These are phyloP conservation scores for Pseudolaguvia tuberculata DNA, from an alignment of 2,113 vertebrate species.

Conservation along the genomic window DNA sequence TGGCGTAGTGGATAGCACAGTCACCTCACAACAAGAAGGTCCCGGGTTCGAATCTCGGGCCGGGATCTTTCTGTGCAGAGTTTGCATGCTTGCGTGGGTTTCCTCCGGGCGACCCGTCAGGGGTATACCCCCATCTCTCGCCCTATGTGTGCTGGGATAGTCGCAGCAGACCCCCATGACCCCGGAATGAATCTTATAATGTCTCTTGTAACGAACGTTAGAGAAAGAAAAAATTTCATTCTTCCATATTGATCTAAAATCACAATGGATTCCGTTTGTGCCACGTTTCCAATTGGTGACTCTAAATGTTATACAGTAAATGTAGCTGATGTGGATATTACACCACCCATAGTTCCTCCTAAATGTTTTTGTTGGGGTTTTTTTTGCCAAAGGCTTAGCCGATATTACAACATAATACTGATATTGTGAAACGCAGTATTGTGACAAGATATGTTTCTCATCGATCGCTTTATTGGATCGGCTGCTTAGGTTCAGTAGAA, in stretches of 20 bases:
- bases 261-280: constrained; percentile 7
- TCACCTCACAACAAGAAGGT: too few relatives aligned
- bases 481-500: not conserved
- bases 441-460: not conserved
- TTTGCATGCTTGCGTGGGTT: too few relatives aligned
- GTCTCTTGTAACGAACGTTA: constrained; percentile 60
- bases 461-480: not conserved
- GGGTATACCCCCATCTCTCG: too few relatives aligned
- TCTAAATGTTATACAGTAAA: not conserved
- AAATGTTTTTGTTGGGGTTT: too few relatives aligned
- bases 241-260: constrained; percentile 21
- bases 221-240: constrained; percentile 42
- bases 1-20: too few relatives aligned
- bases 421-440: not conserved
- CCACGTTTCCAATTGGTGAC: not conserved
- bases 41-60: too few relatives aligned
- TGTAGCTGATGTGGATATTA: not conserved
- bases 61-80: too few relatives aligned
- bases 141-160: too few relatives aligned
- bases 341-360: not conserved
- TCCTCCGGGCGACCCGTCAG: too few relatives aligned
- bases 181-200: too few relatives aligned
- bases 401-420: not conserved
- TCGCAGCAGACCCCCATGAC: too few relatives aligned
- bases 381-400: not conserved